Base-by-base conservation (phyloP, 2,797 vertebrate species). In the Hoplostethus atlanticus region DNA sequence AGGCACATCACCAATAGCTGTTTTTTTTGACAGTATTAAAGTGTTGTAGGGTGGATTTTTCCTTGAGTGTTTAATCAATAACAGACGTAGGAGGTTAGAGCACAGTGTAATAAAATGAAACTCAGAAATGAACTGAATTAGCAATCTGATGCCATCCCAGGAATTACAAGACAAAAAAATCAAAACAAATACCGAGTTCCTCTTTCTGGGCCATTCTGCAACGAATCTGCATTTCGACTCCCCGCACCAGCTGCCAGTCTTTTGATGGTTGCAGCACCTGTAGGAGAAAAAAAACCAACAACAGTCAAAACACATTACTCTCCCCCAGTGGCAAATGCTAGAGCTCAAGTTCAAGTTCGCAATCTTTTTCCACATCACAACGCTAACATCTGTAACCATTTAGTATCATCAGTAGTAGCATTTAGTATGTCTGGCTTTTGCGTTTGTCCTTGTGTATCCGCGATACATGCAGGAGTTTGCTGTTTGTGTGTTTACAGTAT, bases 341-440 rank as follows among this genome's bases (percentile, higher is more conserved):
- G 15, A 88, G 67, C 69, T 81, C 69, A 83, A 85, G 67, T 71
- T 81, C 69, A 83, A 85, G 70, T 82, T 88, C 67, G 67, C 85
- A 77, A 74, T 85, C 63, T 83, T 77, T 64, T 77, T 64, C 68
- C 59, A 60, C 64, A 68, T 64, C 58, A 66, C 48, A 52, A 54
- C 53, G 66, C 78, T 76, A 86, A 87, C 87, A 88, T 92, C 81
- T 84, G 87, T 77, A 88, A 56, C 76, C 76, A 78, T 87, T 81
- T 83, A 83, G 76, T 73, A 28, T 70, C 72, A 8, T n/a, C n/a
- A n/a, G n/a, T n/a, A n/a, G n/a, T n/a, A 52, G 40, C 77, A 50
- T n/a, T n/a, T 58, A 68, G 73, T 70, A 51, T n/a, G 52, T 50
- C 55, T 50, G 76, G 31, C 68, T 57, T 28, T 51, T 71, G 53